Base-by-base conservation (phyloP, 2,797 vertebrate genomes). In the Scleropages formosus region DNA sequence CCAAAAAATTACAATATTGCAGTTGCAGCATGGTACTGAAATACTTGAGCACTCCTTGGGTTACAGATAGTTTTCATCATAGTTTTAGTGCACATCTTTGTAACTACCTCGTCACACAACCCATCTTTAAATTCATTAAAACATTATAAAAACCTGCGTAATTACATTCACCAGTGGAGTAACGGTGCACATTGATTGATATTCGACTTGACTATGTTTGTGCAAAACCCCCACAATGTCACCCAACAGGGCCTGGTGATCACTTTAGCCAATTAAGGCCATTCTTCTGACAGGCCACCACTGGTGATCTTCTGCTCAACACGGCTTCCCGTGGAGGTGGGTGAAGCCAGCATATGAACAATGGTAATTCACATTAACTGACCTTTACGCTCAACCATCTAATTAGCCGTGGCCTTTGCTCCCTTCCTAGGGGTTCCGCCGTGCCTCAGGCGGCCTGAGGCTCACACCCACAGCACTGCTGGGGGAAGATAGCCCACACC, bases 271-370 rank as follows among this genome's bases (percentile, higher is more conserved):
- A 88, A 90, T 92, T 90, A 90, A 73, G 59, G 72, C 79, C 78
- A 74, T 80, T 74, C 81, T 91, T 91, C 81, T 86, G 89, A 89
- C 87, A 84, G 76, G 46, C 66, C 69, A 72, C 83, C 67, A 86
- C 81, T 82, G 87, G 85, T 79, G 83, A 62, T 78, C 79, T 82
- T 44, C 64, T 26, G 77, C 85, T 78, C 80, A 67, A 74, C 81
- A 65, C 47, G 51, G 53, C 74, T 6, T 77, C 85, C 86, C 76
- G 78, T 82, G 61, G 89, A 27, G 87, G 82, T 70, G 77, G 77
- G 85, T 82, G 85, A 87, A 80, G 85, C 77, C 74, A 90, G 80
- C 91, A 91, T 90, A 91, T 85, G 90, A 91, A 83, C 78, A 72
- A 83, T 78, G 79, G 80, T 81, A 76, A 86, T 59, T 62, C 86